These are phyloP conservation scores for Thamnophis elegans DNA, from an alignment of 2,797 vertebrate genomes.

Conservation along the genomic window DNA sequence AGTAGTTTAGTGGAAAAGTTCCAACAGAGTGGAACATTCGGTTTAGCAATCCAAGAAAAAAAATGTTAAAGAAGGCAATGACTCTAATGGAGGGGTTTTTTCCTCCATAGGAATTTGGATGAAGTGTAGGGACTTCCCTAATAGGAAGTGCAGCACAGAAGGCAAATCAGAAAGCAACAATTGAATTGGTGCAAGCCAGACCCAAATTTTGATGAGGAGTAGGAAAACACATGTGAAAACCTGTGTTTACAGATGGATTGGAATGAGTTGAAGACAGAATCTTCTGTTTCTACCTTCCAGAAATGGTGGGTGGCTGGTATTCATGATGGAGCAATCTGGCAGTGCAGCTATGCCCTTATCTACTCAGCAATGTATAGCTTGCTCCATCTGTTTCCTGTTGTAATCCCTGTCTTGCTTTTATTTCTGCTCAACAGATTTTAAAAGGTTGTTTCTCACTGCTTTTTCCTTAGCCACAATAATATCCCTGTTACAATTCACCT, in stretches of 20 bases:
- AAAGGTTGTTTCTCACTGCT: background rate
- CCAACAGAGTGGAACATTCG: background rate
- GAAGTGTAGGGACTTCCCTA: background rate
- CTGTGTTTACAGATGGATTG: background rate
- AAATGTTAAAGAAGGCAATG: background rate
- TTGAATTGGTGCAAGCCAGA: background rate
- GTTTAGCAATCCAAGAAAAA: background rate
- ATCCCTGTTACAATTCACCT: background rate
- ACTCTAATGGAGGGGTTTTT: background rate
- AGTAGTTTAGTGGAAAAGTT: background rate
- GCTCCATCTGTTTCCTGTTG: constrained; percentile 1
- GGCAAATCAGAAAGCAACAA: background rate
- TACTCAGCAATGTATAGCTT: background rate
- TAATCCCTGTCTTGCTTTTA: background rate
- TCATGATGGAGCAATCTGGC: background rate
- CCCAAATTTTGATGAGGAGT: background rate
- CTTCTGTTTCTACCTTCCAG: background rate
- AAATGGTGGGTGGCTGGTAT: background rate
- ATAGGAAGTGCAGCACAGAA: background rate
- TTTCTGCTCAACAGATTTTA: background rate
- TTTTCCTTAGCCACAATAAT: background rate
- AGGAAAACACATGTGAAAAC: background rate
- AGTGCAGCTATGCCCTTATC: background rate
- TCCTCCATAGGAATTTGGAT: background rate
- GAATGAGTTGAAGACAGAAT: background rate